Conservation (phyloP, 2,888 invertebrate genomes). For the Petrophora chlorosata region DNA sequence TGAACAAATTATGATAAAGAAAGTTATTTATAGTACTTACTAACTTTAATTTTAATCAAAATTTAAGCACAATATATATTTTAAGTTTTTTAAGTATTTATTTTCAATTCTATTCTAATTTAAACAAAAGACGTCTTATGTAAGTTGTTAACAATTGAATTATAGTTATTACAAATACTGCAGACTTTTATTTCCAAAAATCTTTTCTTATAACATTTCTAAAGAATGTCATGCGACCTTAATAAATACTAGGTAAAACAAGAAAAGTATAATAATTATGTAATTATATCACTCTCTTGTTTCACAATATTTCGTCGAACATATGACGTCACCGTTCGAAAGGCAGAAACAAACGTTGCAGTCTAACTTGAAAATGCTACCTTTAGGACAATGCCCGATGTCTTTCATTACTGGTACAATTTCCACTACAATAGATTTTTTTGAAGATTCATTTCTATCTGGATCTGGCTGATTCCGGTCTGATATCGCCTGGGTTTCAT, state of each 20-base stretch:
- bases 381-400: slow-evolving; percentile 50
- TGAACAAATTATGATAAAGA: too few relatives aligned
- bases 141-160: slow-evolving; percentile 32
- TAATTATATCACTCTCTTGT: not conserved
- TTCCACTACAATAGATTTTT: slow-evolving; percentile 45
- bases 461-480: not conserved
- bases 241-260: not conserved
- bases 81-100: slow-evolving; percentile 28
- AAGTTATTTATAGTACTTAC: too few relatives aligned
- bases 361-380: slow-evolving; percentile 58
- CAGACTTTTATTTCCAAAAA: not conserved
- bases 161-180: slow-evolving; percentile 11
- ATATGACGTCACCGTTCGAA: slow-evolving; percentile 63
- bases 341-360: slow-evolving; percentile 70
- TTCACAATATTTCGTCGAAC: slow-evolving; percentile 58
- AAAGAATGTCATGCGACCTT: not conserved
- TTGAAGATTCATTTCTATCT: not conserved
- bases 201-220: slow-evolving; percentile 1
- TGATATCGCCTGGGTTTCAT: not conserved
- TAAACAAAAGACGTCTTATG: slow-evolving; percentile 42
- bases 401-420: slow-evolving; percentile 57
- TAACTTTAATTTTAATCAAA: not conserved
- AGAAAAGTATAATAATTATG: not conserved
- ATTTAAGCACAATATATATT: slow-evolving; percentile 20
- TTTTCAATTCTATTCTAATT: slow-evolving; percentile 27